Base-by-base conservation (phyloP, 2,797 vertebrate species). In the Mus caroli region DNA sequence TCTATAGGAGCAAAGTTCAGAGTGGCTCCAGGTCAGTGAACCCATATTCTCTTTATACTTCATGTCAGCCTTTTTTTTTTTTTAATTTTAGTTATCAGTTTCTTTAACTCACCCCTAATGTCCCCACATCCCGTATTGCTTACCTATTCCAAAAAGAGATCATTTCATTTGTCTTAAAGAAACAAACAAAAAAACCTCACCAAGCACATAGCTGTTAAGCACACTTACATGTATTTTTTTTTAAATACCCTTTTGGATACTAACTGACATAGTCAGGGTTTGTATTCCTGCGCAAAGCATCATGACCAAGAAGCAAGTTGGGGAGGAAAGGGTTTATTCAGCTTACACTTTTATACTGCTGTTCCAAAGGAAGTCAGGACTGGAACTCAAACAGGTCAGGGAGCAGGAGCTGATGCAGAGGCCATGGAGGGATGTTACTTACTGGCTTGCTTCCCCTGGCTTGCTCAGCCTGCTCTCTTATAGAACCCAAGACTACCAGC, bases 221-320 rank as follows among this genome's bases (percentile, higher is more conserved):
- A 94, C 43, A 93, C 58, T 92, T 2, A 46, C 96, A 76, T 1
- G 67, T 73, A 95, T 97, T 97, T 97, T 95, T 97, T 97, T 97
- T 76, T 91, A 96, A 97, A 40, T 19, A 84, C 88, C 24, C 8
- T 95, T 96, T 97, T 93, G 96, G 10, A 50, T 8, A 50, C 50
- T 50, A 8, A 50, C 9, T 50, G 50, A 1, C 50, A 10, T 50
- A 50, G 50, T 50, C 10, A 50, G 9, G 50, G 50, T 50, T 50
- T 50, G 7, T 50, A 50, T 50, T 50, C 50, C 50, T 50, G 50
- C 50, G 1, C 10, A 50, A 50, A 50, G 43, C 50, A 50, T 50
- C 50, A 50, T 12, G 10, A 50, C 50, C 50, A 50, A 50, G 9
- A 50, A 2, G 50, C 50, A 50, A 50, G 50, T 50, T 50, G 50